Percentiles rank a stretch among this genome's conserved stretches.
Conservation (phyloP, 2,888 invertebrate genomes). For the Synergus itoensis region DNA sequence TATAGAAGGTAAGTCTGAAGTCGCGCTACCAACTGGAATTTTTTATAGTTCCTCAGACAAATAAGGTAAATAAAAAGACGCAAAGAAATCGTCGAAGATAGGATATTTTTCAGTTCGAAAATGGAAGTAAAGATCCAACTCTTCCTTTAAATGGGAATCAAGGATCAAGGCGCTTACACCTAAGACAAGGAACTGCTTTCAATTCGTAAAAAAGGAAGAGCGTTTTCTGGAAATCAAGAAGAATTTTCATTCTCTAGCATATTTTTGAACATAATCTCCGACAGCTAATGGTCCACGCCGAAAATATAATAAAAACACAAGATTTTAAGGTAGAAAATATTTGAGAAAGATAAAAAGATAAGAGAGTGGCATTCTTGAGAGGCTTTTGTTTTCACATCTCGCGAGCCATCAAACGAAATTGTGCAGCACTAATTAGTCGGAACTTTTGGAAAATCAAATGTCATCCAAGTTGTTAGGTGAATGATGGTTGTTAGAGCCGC, state of each 20-base stretch:
- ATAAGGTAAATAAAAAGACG: constrained; percentile 27
- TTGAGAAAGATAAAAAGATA: constrained; percentile 13
- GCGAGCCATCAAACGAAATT: constrained; percentile 27
- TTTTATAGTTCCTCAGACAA: constrained; percentile 4
- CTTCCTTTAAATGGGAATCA: constrained; percentile 32
- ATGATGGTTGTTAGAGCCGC: constrained; percentile 2
- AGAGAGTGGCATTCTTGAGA: not conserved
- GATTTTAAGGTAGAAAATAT: not conserved
- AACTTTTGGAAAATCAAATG: constrained; percentile 24
- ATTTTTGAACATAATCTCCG: too few species aligned
- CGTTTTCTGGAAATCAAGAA: not conserved
- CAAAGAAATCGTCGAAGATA: constrained; percentile 29
- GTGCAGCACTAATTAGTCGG: constrained; percentile 35
- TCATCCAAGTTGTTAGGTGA: constrained; percentile 1
- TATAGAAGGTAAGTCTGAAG: not conserved
- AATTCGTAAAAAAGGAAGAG: not conserved
- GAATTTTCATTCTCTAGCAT: not conserved
- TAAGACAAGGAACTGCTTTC: constrained; percentile 10
- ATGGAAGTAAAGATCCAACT: constrained; percentile 15
- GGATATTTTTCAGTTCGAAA: constrained; percentile 18
- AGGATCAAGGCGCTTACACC: constrained; percentile 2
- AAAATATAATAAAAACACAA: constrained; percentile 2
- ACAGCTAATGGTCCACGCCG: not conserved
- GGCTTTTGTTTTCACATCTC: constrained; percentile 23
- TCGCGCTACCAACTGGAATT: constrained; percentile 27